Evolutionary conservation across 2,888 invertebrate species (phyloP), one percentile per base, ranked within the genome.

Genomic region (Campaea margaritaria): DNA sequence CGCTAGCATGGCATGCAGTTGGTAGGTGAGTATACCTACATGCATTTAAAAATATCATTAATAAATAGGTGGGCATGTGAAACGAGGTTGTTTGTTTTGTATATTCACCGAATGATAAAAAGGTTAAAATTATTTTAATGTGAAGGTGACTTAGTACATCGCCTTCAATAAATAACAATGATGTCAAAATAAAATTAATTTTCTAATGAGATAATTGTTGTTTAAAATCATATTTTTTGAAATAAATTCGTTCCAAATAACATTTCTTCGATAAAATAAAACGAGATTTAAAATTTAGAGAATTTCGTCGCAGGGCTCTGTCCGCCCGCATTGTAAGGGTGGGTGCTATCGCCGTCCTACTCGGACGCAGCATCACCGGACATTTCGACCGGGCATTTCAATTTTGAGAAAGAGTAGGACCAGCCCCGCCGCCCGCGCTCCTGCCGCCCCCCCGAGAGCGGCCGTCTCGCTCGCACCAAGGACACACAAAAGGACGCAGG

Each of bases 371-470:
- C 92, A 88, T 91, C 91, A 88, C 93, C 90, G 93, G 93, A 92
- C 93, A 93, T 91, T 93, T 92, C 92, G 93, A 91, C 92, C 93
- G 92, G 92, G 92, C 93, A 92, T 93, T 93, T 93, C 92, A 93
- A 93, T 93, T 93, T 92, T 91, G 92, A 93, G 93, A 92, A 92
- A 93, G 91, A 91, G 92, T 89, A 91, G 91, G 89, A 91, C 88
- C 88, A 86, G 80, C 83, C 83, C 75, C 86, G 81, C 73, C 82
- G 81, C 81, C 80, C 87, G 79, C 86, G 70, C 81, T 76, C 68
- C 82, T 67, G 69, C 71, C 65, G 75, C 68, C 73, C 76, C 78
- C 83, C 86, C 78, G 77, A 76, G 41, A 66, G 66, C 76, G 60
- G 60, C 82, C 75, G 74, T 91, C 89, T 86, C 87, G 81, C 86